Conservation (phyloP, 1,140 invertebrate species). For the Odontomachus brunneus region DNA sequence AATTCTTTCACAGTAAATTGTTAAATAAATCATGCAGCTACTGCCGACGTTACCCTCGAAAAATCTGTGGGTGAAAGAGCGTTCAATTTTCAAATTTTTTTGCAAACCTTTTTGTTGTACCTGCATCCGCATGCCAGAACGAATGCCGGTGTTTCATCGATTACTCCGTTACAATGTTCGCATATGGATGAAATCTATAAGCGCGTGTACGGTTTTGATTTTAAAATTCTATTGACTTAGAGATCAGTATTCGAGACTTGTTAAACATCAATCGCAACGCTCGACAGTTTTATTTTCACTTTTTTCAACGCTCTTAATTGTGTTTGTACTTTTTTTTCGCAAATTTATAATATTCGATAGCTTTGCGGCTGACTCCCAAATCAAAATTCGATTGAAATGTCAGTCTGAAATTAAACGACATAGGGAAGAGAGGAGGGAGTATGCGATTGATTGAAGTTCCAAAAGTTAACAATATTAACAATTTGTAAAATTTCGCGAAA, state of each 20-base stretch:
- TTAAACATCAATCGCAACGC: conserved; percentile 25
- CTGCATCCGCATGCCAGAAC: not conserved
- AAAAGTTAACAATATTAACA: not conserved
- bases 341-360: conserved; percentile 1
- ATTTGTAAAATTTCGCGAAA: not conserved
- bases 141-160: conserved; percentile 23
- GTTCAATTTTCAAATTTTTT: conserved; percentile 54
- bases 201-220: conserved; percentile 33
- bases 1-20: conserved; percentile 31
- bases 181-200: conserved; percentile 39
- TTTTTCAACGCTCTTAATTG: conserved; percentile 7
- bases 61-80: not conserved
- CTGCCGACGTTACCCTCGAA: conserved; percentile 4
- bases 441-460: not conserved
- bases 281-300: not conserved
- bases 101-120: not conserved
- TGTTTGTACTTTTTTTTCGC: not conserved
- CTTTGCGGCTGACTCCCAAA: not conserved
- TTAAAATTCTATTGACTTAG: conserved; percentile 37
- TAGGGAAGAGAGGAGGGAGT: too few species aligned
- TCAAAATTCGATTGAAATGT: not conserved
- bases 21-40: conserved; percentile 33
- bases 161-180: conserved; percentile 36
- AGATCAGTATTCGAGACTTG: conserved; percentile 31
- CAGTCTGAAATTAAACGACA: not conserved